Conservation (phyloP, 2,888 invertebrate genomes). For the Brassicogethes aeneus region DNA sequence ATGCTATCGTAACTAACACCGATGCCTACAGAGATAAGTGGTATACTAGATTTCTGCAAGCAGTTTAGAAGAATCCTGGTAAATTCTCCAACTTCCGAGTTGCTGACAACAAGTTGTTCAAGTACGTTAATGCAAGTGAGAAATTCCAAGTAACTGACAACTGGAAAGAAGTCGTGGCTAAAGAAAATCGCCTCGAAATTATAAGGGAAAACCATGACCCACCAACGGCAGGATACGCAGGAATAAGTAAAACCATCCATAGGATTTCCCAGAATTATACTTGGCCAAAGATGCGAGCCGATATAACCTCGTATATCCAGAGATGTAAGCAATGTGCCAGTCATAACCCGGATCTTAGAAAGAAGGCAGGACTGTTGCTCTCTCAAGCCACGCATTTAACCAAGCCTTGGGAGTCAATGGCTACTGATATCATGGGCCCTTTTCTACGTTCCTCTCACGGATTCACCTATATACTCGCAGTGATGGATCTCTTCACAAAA, state of each 20-base stretch:
- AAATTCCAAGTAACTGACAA: not conserved
- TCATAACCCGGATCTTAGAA: not conserved
- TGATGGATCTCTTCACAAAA: not conserved
- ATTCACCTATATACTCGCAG: not conserved
- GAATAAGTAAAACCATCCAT: no score
- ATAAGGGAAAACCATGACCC: no score
- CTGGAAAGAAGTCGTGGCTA: slow-evolving; percentile 2
- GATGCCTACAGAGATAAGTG: not conserved
- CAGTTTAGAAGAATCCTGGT: not conserved
- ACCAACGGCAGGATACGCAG: no score
- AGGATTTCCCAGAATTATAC: not conserved
- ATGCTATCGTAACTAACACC: not conserved
- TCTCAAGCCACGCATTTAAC: no score
- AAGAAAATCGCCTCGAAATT: not conserved
- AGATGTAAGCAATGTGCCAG: not conserved
- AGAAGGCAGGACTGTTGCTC: no score
- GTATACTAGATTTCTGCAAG: not conserved
- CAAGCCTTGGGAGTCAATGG: no score
- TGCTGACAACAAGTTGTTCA: not conserved
- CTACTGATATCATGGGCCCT: no score
- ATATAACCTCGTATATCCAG: slow-evolving; percentile 1
- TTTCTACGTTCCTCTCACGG: no score
- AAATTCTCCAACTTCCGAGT: not conserved
- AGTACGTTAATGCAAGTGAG: not conserved
- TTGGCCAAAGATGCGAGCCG: slow-evolving; percentile 2